Evolutionary conservation across 2,113 vertebrate genomes (phyloP).

Genomic region (Cinclus mexicanus): DNA sequence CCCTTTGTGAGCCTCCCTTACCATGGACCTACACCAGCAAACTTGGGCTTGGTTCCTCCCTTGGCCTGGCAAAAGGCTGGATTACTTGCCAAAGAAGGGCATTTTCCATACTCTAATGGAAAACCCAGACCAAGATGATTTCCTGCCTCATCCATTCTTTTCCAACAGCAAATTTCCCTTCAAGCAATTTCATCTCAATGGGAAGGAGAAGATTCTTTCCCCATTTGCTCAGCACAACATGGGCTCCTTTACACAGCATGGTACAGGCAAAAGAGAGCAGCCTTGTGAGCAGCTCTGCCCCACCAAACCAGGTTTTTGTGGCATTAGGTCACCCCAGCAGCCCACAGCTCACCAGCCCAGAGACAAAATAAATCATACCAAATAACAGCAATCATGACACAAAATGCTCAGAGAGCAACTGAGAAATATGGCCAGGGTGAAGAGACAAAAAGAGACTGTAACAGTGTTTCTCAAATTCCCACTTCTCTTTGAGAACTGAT

Average conservation of each 20-base stretch:
- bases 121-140: not conserved
- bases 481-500: not conserved
- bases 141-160: not conserved
- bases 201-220: not conserved
- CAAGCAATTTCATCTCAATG: not conserved
- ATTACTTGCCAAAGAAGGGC: not conserved
- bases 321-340: not conserved
- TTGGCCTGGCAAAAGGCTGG: not conserved
- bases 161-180: not conserved
- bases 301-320: not conserved
- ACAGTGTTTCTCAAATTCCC: not conserved
- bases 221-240: not conserved
- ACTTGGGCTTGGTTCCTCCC: not conserved
- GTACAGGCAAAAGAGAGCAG: not conserved
- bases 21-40: not conserved
- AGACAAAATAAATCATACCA: not conserved
- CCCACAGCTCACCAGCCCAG: not conserved
- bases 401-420: not conserved
- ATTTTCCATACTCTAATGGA: not conserved
- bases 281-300: not conserved
- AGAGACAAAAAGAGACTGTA: not conserved
- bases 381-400: not conserved
- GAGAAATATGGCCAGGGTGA: not conserved
- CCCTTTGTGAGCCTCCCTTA: not conserved
- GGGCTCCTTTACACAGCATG: not conserved